These are phyloP conservation scores for Rhamnusium bicolor DNA, from an alignment of 2,888 invertebrate genomes.

Conservation along the genomic window DNA sequence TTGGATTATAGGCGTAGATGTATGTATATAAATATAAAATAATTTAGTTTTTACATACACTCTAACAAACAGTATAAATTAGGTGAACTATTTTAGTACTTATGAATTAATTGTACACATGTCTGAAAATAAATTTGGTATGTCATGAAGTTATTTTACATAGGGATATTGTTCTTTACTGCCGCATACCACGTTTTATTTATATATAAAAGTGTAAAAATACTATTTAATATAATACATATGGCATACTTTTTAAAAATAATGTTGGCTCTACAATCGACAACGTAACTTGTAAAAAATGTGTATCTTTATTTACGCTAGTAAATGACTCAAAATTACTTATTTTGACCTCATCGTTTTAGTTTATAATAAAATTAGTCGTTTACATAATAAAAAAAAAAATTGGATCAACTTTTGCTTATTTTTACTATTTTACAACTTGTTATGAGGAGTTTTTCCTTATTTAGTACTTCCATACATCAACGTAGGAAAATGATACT, in stretches of 20 bases:
- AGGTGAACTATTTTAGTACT: slow-evolving; percentile 13
- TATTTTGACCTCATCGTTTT: slow-evolving; percentile 4
- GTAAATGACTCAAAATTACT: slow-evolving; percentile 3
- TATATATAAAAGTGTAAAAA: slow-evolving; percentile 19
- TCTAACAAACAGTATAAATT: neutral
- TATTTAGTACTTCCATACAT: too few relatives aligned
- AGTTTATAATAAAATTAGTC: neutral
- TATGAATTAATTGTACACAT: slow-evolving; percentile 12
- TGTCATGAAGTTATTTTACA: slow-evolving; percentile 27
- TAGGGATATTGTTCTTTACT: slow-evolving; percentile 1
- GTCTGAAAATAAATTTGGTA: slow-evolving; percentile 13
- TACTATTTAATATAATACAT: slow-evolving; percentile 8
- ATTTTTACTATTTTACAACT: neutral
- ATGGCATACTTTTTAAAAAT: slow-evolving; percentile 14
- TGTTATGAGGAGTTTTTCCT: too few relatives aligned
- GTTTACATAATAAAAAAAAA: neutral
- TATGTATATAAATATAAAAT: neutral
- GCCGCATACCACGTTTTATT: slow-evolving; percentile 25
- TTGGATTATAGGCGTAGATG: neutral
- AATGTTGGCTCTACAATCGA: slow-evolving; percentile 14
- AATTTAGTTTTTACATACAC: neutral
- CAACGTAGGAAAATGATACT: too few relatives aligned
- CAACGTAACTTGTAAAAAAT: slow-evolving; percentile 14
- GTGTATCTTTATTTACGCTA: slow-evolving; percentile 2
- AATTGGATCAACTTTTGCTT: neutral